phyloP scores from a whole-genome alignment of 2,113 vertebrate species.

The Fulmarus glacialis region DNA sequence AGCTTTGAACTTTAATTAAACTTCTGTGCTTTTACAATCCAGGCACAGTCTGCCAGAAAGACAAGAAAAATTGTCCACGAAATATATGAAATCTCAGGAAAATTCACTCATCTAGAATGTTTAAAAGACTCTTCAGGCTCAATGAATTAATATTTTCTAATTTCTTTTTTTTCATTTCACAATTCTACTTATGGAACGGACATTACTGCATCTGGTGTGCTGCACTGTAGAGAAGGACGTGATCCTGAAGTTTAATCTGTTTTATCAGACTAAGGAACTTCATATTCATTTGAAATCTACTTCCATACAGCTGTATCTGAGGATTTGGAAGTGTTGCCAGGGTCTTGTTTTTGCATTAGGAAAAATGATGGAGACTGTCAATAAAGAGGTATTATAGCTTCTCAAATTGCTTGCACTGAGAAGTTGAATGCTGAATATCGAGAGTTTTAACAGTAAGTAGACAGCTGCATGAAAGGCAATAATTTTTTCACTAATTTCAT shows the following conservation, averaged over 20 bases:
- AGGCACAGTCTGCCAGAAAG: background rate
- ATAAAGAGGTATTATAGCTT: background rate
- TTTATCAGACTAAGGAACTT: background rate
- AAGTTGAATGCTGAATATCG: background rate
- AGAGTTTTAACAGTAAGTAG: background rate
- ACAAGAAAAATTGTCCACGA: background rate
- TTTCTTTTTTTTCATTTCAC: background rate
- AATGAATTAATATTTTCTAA: background rate
- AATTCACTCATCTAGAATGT: background rate
- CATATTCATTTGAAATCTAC: background rate
- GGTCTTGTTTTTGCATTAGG: background rate
- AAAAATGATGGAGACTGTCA: background rate
- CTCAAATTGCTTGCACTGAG: background rate
- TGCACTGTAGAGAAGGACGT: background rate
- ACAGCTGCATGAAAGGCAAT: background rate
- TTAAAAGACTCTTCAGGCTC: background rate
- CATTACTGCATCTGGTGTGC: background rate
- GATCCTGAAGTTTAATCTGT: background rate
- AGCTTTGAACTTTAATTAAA: background rate
- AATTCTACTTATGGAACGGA: background rate
- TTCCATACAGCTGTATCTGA: background rate
- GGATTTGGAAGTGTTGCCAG: background rate
- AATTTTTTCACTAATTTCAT: background rate
- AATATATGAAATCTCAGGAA: background rate
- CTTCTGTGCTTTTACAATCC: background rate